Base-by-base conservation (phyloP, 1,140 invertebrate genomes). In the Camponotus floridanus region DNA sequence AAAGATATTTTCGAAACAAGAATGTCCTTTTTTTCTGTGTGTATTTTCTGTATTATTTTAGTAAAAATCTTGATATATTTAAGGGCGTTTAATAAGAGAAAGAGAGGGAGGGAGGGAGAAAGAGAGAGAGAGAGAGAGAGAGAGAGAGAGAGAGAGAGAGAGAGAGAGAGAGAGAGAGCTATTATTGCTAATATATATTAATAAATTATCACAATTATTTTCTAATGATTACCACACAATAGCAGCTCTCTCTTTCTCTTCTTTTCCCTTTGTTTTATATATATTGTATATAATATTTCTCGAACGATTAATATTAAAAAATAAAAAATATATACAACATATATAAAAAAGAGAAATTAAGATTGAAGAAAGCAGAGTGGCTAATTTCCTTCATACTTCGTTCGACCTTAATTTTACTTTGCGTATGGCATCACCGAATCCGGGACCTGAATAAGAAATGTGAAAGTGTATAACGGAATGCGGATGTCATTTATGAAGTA, bases 391-490 rank as follows among this genome's bases (percentile, higher is more conserved):
- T 3, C 33, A 39, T 57, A 55, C 15, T 13, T 76, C 39, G 21
- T 45, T 76, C 26, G 57, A 76, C 39, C 36, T 74, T 64, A 65
- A 61, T 39, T 31, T 64, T 78, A 33, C 26, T 85, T 78, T 36
- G 26, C 39, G 21, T 26, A n/a, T 71, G 71, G 65, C 48, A 73
- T 89, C 84, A 71, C 1, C 45, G 70, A 55, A n/a, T 73, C 51
- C 65, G 74, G 80, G 70, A 89, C 15, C 42, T 39, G 36, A 39
- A 42, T 59, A 86, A 88, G 48, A 90, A 91, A 91, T 86, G 88
- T 91, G 91, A 91, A 91, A 91, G 91, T 86, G 55, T 86, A 57
- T 8, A 8, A 9, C 26, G 84, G 89, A 88, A 90, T 86, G 87
- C 89, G 87, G 83, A 91, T 45, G 9, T 2, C 45, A 15, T 21